Base-by-base conservation (phyloP, 2,888 invertebrate genomes). In the Malacosoma neustria region DNA sequence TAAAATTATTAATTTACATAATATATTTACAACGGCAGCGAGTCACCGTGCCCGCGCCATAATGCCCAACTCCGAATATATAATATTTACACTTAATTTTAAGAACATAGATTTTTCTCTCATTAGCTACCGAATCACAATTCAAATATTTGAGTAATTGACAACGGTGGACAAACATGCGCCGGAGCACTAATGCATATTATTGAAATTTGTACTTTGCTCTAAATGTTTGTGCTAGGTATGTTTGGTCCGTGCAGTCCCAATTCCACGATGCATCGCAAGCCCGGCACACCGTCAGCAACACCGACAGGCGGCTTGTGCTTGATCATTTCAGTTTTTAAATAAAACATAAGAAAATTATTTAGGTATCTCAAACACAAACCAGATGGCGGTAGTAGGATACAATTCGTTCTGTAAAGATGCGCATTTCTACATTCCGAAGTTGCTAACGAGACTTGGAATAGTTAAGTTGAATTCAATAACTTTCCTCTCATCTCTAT, bases 81-180 rank as follows among this genome's bases (percentile, higher is more conserved):
- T 80, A 74, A 75, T 84, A 84, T 84, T 62, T 84, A 84, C 84
- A 84, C 72, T 81, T 77, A 64, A 75, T 77, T 77, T n/a, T 76
- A 81, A 81, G 80, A 82, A 73, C 80, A 80, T 82, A 80, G 72
- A 69, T 68, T 76, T 82, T 74, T 85, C 82, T 84, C 82, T 82
- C 84, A 75, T 81, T 84, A 85, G 81, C 84, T 85, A 85, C 82
- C 82, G 77, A 84, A 85, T 85, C 85, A 85, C 85, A 85, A 81
- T 84, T 82, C 76, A 80, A 77, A 77, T 82, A 77, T 77, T 75
- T 74, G 77, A 81, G 77, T 85, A 85, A 85, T 85, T 85, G 85
- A 85, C 85, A 77, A 84, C 77, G 80, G 81, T 81, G 84, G 84
- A 84, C 85, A 79, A 75, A 76, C 81, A 74, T 75, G 79, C 75